Evolutionary conservation across 2,797 vertebrate species (phyloP).

Genomic region (Austrolebias charrua): DNA sequence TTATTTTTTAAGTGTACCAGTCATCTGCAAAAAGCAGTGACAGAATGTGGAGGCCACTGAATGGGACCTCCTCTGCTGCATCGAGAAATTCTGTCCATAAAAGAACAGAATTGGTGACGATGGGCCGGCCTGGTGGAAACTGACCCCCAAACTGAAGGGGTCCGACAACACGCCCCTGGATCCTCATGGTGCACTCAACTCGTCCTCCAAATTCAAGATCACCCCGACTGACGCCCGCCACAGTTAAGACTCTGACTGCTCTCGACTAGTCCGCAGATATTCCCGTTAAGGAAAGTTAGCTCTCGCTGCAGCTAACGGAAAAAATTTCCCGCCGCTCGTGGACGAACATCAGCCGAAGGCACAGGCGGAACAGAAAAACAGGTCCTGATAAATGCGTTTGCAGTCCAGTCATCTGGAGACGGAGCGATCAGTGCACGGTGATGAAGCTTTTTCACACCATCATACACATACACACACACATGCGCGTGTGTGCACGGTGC

Average conservation of each 20-base stretch:
- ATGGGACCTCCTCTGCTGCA: too few species aligned
- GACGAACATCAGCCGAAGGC: slow-evolving; percentile 49
- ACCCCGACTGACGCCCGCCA: neutral
- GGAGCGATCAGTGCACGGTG: slow-evolving; percentile 16
- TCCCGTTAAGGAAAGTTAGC: neutral
- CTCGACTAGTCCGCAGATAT: neutral
- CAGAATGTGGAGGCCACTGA: too few species aligned
- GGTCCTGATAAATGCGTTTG: slow-evolving; percentile 47
- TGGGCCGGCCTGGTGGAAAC: too few species aligned
- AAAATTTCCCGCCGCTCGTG: neutral
- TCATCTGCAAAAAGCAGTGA: too few species aligned
- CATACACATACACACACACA: slow-evolving; percentile 21
- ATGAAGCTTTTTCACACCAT: slow-evolving; percentile 19
- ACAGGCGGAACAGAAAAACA: slow-evolving; percentile 43
- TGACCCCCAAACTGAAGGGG: too few species aligned
- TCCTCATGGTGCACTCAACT: too few species aligned
- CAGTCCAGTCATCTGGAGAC: slow-evolving; percentile 56
- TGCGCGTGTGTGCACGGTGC: slow-evolving; percentile 32
- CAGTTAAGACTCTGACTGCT: slow-evolving; percentile 3
- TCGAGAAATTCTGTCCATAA: too few species aligned
- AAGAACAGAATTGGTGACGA: too few species aligned
- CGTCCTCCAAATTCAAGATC: too few species aligned
- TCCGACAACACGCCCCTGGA: too few species aligned
- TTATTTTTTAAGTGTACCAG: too few species aligned
- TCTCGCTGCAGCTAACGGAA: neutral